phyloP scores from a whole-genome alignment of 2,113 vertebrate genomes.

The Sitta europaea region DNA sequence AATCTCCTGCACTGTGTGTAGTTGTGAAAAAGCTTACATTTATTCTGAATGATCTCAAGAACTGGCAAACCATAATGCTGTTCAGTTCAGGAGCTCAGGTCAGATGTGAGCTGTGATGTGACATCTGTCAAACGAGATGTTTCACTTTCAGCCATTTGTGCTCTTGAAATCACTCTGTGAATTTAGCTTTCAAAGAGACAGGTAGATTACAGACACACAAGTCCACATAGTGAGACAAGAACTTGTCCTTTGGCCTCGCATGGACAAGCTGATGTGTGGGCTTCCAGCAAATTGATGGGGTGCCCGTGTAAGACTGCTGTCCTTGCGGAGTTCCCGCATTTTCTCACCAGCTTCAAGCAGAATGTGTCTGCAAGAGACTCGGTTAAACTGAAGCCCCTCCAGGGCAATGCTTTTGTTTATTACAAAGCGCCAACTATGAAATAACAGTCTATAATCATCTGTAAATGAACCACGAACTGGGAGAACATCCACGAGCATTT shows the following conservation, averaged over 20 bases:
- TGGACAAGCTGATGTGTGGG: not conserved
- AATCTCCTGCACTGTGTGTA: not conserved
- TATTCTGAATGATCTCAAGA: not conserved
- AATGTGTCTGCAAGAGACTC: not conserved
- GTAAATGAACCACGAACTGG: conserved; percentile 3
- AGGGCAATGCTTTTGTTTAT: conserved; percentile 16
- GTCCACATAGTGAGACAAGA: not conserved
- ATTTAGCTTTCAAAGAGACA: not conserved
- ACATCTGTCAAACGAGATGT: not conserved
- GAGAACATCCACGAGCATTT: not conserved
- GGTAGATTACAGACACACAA: not conserved
- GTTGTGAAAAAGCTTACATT: not conserved
- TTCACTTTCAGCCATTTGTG: not conserved
- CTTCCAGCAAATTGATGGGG: not conserved
- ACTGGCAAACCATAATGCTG: not conserved
- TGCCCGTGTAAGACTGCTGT: not conserved
- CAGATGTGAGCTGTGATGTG: not conserved
- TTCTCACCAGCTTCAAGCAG: not conserved
- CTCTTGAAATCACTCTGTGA: not conserved
- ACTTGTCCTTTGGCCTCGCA: not conserved
- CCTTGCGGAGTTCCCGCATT: not conserved
- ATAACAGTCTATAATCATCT: conserved; percentile 21
- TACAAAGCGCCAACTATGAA: conserved; percentile 5
- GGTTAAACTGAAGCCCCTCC: not conserved
- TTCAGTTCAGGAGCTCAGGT: not conserved